Conservation (phyloP, 1,140 invertebrate genomes). For the Galendromus occidentalis region DNA sequence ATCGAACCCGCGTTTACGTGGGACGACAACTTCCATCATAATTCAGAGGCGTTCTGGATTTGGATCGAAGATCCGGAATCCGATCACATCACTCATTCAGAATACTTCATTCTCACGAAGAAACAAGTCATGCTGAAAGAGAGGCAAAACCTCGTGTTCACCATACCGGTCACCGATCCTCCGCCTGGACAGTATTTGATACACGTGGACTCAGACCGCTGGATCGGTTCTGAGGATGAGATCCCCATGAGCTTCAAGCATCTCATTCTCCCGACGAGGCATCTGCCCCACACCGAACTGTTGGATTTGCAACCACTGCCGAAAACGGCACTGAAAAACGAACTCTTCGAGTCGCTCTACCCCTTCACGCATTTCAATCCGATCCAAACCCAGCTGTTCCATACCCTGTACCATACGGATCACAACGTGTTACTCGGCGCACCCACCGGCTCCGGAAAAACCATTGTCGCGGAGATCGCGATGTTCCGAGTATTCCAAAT, state of each 20-base stretch:
- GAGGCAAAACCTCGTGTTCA: constrained; percentile 69
- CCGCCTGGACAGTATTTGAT: constrained; percentile 73
- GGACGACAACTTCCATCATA: constrained; percentile 69
- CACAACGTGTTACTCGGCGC: constrained; percentile 84
- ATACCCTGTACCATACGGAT: constrained; percentile 85
- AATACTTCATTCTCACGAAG: constrained; percentile 69
- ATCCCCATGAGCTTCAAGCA: constrained; percentile 13
- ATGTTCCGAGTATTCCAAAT: constrained; percentile 77
- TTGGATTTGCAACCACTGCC: constrained; percentile 76
- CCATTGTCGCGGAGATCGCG: constrained; percentile 89
- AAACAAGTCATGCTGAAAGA: constrained; percentile 52
- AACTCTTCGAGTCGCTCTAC: constrained; percentile 57
- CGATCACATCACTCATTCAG: constrained; percentile 87
- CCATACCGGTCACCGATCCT: constrained; percentile 80
- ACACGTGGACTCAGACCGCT: constrained; percentile 62
- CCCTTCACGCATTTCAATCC: constrained; percentile 88
- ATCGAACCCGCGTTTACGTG: constrained; percentile 69
- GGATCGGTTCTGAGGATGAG: constrained; percentile 46
- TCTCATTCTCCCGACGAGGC: constrained; percentile 16
- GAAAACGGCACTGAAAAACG: constrained; percentile 54
- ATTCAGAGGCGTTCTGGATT: constrained; percentile 79
- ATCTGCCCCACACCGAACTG: constrained; percentile 39
- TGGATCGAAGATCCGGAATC: constrained; percentile 90
- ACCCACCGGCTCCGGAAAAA: constrained; percentile 96
- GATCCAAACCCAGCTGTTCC: constrained; percentile 96